These are phyloP conservation scores for Macropodus opercularis DNA, from an alignment of 2,797 vertebrate genomes.

Conservation along the genomic window DNA sequence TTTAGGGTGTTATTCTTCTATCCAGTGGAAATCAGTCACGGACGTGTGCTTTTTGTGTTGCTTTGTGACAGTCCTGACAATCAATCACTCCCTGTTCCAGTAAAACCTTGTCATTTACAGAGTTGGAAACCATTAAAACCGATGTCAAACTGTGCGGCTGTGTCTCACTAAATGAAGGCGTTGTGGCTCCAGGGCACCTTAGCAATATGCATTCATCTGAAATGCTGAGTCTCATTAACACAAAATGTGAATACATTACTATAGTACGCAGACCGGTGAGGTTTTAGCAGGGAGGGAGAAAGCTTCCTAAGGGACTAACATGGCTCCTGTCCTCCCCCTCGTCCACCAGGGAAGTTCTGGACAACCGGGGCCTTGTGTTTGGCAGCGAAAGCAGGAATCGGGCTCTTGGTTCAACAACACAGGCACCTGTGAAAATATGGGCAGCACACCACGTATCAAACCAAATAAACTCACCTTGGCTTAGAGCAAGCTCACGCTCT, in stretches of 20 bases:
- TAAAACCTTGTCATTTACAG: conserved; percentile 54
- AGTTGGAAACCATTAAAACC: conserved; percentile 21
- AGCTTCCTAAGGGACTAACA: conserved; percentile 33
- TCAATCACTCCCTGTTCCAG: conserved; percentile 46
- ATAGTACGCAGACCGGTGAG: background rate
- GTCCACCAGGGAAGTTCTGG: conserved; percentile 63
- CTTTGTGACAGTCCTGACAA: conserved; percentile 46
- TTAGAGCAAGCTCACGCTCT: conserved; percentile 57
- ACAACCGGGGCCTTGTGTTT: conserved; percentile 73
- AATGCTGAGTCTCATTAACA: conserved; percentile 19
- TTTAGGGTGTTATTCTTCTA: conserved; percentile 36
- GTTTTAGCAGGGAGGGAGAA: conserved; percentile 22
- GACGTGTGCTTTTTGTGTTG: conserved; percentile 26
- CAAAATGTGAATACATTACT: conserved; percentile 12
- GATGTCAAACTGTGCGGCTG: conserved; percentile 29
- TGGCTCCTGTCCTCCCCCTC: conserved; percentile 11
- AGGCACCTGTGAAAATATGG: conserved; percentile 83
- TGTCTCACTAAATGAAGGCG: background rate
- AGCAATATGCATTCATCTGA: background rate
- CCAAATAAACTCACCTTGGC: conserved; percentile 77
- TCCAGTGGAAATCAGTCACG: conserved; percentile 35
- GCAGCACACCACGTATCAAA: conserved; percentile 77
- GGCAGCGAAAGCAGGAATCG: conserved; percentile 78
- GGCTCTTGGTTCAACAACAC: conserved; percentile 77
- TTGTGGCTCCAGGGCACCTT: background rate